Evolutionary conservation across 2,113 vertebrate genomes (phyloP), one percentile per base, ranked within the genome.

Genomic region (Collichthys lucidus): DNA sequence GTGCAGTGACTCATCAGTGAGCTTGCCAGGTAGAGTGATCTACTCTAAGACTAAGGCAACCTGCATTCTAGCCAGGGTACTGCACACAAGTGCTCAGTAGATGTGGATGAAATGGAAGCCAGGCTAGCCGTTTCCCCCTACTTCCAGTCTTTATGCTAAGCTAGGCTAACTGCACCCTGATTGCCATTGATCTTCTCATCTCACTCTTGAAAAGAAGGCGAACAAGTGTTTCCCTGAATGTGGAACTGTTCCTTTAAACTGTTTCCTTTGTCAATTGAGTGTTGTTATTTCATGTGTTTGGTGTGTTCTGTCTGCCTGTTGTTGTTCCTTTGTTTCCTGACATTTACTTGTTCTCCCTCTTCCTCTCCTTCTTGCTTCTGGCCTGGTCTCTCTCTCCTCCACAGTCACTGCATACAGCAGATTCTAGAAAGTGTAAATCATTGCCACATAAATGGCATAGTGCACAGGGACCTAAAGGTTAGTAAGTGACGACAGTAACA

Each of bases 341-440:
- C 68, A 55, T 89, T 95, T 95, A 96, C 95, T 94, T 93, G 94
- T 96, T 95, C 87, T 96, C 96, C 95, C 95, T 96, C 93, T 94
- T 95, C 95, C 95, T 96, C 92, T 96, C 87, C 93, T 88, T 76
- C 70, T 75, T 87, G 84, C 89, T 88, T 85, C 89, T 85, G 79
- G 80, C 95, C 94, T 93, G 80, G 64, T 96, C 93, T 95, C 95
- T 96, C 92, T 96, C 95, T 84, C 88, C 96, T 97, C 95, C 94
- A 89, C 97, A 97, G 97, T 96, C 97, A 98, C 96, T 99, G 97
- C 96, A 99, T 98, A 96, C 98, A 99, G 96, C 98, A 99, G 96
- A 98, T 98, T 96, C 96, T 98, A 97, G 97, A 98, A 96, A 98
- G 97, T 97, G 97, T 99, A 96, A 98, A 96, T 97, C 97, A 98